phyloP scores from a whole-genome alignment of 1,140 invertebrate genomes.

The Drosophila neocordata region DNA sequence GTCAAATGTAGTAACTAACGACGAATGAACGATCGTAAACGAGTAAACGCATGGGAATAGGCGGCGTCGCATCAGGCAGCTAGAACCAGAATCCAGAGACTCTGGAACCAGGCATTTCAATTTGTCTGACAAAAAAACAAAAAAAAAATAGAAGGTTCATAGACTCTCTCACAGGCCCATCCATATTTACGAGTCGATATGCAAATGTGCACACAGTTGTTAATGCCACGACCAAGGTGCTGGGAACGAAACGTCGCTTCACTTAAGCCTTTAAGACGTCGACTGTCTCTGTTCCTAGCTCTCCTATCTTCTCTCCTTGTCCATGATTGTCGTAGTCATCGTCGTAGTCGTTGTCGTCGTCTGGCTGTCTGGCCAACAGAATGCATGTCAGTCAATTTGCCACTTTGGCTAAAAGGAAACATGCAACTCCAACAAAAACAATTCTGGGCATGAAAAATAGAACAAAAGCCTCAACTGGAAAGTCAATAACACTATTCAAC shows the following conservation, averaged over 20 bases:
- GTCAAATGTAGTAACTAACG: conserved; percentile 41
- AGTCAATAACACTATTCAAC: conserved; percentile 67
- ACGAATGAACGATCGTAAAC: neutral
- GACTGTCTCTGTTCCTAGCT: neutral
- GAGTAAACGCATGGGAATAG: conserved; percentile 69
- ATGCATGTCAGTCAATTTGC: conserved; percentile 81
- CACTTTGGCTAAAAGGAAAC: conserved; percentile 79
- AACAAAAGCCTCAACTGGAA: conserved; percentile 67
- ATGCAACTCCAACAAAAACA: conserved; percentile 72
- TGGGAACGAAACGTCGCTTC: conserved; percentile 65
- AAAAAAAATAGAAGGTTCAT: conserved; percentile 42
- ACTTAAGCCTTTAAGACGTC: conserved; percentile 73
- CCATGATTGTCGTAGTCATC: neutral
- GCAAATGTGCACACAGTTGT: conserved; percentile 64
- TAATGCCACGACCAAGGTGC: conserved; percentile 59
- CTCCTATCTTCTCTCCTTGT: too few species aligned
- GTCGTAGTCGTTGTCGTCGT: conserved; percentile 18
- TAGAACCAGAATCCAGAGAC: conserved; percentile 14
- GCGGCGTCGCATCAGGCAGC: conserved; percentile 41
- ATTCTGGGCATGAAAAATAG: conserved; percentile 69
- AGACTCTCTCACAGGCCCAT: conserved; percentile 59
- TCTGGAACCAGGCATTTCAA: conserved; percentile 62
- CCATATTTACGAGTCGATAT: conserved; percentile 79
- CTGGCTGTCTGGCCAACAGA: conserved; percentile 52
- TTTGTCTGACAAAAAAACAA: conserved; percentile 53